A percentile compares a stretch with the other conserved stretches of the same genome.
Conservation (phyloP, 1,140 invertebrate species). For the Manduca sexta region DNA sequence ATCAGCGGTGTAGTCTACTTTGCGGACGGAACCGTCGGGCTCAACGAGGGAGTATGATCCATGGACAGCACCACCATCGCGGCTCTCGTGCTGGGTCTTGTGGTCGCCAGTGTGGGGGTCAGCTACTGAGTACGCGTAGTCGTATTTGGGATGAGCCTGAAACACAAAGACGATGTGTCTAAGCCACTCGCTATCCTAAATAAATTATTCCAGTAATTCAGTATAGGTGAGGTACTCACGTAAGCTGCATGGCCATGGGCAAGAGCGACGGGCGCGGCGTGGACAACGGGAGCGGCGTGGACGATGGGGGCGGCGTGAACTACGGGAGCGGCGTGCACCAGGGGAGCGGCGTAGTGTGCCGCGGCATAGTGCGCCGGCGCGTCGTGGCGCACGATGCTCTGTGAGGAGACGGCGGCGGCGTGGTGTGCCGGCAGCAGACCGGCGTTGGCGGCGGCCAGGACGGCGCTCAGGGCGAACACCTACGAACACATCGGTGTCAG, state of each 20-base stretch:
- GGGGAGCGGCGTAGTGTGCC: slow-evolving; percentile 33
- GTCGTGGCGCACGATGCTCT: slow-evolving; percentile 67
- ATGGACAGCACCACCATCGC: slow-evolving; percentile 65
- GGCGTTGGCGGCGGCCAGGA: slow-evolving; percentile 62
- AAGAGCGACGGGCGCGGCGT: slow-evolving; percentile 43
- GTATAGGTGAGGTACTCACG: slow-evolving; percentile 33
- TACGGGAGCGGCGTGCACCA: slow-evolving; percentile 32
- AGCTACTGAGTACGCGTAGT: slow-evolving; percentile 68
- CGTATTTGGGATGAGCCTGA: slow-evolving; percentile 68
- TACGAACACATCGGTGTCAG: slow-evolving; percentile 16
- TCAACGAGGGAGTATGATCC: slow-evolving; percentile 70
- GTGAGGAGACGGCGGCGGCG: slow-evolving; percentile 63
- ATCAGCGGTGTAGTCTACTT: slow-evolving; percentile 73
- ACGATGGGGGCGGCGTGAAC: slow-evolving; percentile 55
- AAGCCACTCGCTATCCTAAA: too few relatives aligned
- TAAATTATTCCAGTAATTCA: too few relatives aligned
- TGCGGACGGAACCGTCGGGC: slow-evolving; percentile 72
- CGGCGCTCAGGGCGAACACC: slow-evolving; percentile 56
- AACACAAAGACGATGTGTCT: too few relatives aligned
- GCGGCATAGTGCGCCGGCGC: slow-evolving; percentile 51
- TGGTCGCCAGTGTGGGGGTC: slow-evolving; percentile 67
- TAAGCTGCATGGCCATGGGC: slow-evolving; percentile 43
- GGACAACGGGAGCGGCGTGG: slow-evolving; percentile 41
- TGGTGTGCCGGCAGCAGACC: slow-evolving; percentile 53
- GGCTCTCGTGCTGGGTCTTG: slow-evolving; percentile 65